Evolutionary conservation across 2,797 vertebrate species (phyloP).

Genomic region (Oreochromis mossambicus): DNA sequence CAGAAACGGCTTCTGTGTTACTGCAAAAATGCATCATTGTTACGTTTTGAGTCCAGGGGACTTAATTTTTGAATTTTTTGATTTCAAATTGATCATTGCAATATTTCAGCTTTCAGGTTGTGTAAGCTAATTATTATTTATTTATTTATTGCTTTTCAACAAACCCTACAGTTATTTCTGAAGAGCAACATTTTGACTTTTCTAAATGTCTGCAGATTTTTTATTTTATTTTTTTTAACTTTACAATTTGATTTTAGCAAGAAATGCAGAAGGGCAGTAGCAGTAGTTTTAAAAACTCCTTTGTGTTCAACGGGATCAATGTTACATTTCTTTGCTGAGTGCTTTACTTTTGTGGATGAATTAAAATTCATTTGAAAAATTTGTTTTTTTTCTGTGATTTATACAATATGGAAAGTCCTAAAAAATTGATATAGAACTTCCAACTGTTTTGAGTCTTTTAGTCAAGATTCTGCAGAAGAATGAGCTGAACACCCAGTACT

Average conservation of each 20-base stretch:
- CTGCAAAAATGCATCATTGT: background rate
- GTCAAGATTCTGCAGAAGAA: background rate
- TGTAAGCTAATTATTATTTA: background rate
- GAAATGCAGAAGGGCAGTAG: background rate
- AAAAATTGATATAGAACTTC: background rate
- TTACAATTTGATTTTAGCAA: background rate
- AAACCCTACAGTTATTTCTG: background rate
- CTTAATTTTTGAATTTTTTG: background rate
- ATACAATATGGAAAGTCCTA: background rate
- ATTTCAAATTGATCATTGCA: background rate
- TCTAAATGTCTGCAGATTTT: background rate
- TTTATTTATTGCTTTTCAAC: background rate
- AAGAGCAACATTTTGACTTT: background rate
- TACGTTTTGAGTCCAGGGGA: background rate
- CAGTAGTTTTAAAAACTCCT: fast-evolving
- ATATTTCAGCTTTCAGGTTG: background rate
- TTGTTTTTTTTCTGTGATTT: background rate
- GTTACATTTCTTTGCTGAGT: background rate
- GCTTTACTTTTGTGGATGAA: background rate
- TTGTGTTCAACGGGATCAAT: background rate
- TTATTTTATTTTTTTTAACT: background rate
- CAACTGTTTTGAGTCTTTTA: background rate
- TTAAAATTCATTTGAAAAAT: background rate
- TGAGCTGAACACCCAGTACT: background rate
- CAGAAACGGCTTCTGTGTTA: background rate